Evolutionary conservation across 2,888 invertebrate genomes (phyloP).

Genomic region (Hirtodrosophila alboralis): DNA sequence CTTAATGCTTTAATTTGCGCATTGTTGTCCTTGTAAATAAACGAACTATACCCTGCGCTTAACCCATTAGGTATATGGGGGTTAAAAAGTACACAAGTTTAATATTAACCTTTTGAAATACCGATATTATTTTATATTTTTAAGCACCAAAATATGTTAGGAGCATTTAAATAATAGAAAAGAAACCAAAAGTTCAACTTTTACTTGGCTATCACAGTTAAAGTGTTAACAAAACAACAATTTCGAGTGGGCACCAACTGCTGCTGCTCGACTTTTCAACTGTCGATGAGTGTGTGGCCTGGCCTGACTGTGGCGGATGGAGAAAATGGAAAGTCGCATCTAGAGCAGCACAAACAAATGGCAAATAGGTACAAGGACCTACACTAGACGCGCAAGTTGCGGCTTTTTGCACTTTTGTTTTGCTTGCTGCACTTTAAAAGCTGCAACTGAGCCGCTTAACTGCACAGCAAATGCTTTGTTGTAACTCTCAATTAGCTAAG

Average conservation of each 20-base stretch:
- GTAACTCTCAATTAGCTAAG: slow-evolving; percentile 31
- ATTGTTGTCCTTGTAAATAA: not conserved
- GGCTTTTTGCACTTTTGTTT: slow-evolving; percentile 46
- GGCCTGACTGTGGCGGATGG: slow-evolving; percentile 5
- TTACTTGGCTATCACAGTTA: not conserved
- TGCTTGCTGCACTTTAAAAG: slow-evolving; percentile 24
- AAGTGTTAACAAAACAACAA: slow-evolving; percentile 37
- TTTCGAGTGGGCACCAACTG: slow-evolving; percentile 11
- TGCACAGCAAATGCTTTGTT: slow-evolving; percentile 29
- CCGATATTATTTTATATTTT: no score
- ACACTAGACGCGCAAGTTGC: slow-evolving; percentile 36
- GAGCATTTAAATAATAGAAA: no score
- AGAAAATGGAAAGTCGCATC: slow-evolving; percentile 21
- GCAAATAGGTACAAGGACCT: slow-evolving; percentile 66
- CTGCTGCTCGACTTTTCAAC: not conserved
- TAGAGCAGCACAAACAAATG: slow-evolving; percentile 66
- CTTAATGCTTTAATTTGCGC: not conserved
- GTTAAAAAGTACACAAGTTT: no score
- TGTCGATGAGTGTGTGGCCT: not conserved
- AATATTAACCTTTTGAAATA: no score
- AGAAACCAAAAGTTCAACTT: no score
- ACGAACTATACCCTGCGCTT: not conserved
- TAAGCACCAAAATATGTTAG: no score
- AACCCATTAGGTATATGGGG: not conserved
- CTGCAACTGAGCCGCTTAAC: slow-evolving; percentile 15